These are phyloP conservation scores for Diplazon laetatorius DNA, from an alignment of 2,888 invertebrate genomes.

Conservation along the genomic window DNA sequence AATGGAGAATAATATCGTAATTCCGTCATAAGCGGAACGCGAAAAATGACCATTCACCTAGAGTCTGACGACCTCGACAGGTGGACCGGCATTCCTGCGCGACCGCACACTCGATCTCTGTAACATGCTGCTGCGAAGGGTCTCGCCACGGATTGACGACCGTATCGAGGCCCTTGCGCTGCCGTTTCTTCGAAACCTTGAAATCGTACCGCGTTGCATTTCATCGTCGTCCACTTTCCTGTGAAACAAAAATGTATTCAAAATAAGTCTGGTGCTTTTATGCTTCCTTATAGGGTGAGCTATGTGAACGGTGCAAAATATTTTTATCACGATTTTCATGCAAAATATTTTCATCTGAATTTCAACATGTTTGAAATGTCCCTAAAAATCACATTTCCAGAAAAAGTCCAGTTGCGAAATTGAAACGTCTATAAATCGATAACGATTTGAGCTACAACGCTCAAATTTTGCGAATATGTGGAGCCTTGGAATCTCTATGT, in stretches of 20 bases:
- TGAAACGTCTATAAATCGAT: no score
- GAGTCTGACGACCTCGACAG: conserved; percentile 74
- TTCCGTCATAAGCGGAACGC: conserved; percentile 43
- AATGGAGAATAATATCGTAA: conserved; percentile 24
- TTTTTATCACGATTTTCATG: no score
- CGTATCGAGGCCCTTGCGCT: conserved; percentile 84
- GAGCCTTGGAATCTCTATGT: no score
- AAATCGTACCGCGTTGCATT: conserved; percentile 75
- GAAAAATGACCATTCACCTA: conserved; percentile 64
- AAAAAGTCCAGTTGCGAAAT: no score
- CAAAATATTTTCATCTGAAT: no score
- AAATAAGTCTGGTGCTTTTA: no score
- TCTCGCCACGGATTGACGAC: conserved; percentile 87
- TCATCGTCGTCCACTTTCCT: conserved; percentile 80
- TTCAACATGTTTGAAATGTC: no score
- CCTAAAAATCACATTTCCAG: no score
- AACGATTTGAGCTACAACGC: no score
- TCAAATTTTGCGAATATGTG: no score
- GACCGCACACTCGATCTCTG: conserved; percentile 84
- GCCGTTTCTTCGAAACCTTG: conserved; percentile 76
- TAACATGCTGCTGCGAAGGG: conserved; percentile 85
- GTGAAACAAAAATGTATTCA: not conserved
- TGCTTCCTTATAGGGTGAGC: no score
- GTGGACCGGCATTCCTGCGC: conserved; percentile 74
- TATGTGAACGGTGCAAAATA: no score